Evolutionary conservation across 2,888 invertebrate species (phyloP), one percentile per base, ranked within the genome.

Genomic region (Himalopsyche tibetana): DNA sequence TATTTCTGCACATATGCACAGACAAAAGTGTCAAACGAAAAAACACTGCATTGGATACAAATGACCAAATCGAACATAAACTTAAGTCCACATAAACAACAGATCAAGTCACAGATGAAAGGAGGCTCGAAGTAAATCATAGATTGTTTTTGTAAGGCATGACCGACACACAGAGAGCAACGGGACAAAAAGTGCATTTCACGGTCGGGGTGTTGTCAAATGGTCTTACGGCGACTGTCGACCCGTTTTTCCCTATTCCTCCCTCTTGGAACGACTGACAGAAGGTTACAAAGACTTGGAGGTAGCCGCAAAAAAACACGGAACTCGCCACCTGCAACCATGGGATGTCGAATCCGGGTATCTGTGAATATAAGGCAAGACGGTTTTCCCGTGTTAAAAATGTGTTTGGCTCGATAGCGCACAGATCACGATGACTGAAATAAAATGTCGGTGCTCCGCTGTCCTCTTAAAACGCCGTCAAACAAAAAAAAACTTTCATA

Each of bases 221-320:
- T 74, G 88, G 89, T 91, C 96, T 96, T 96, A 98, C 98, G 92
- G 99, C 99, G 91, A 99, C 97, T 89, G 98, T 97, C 89, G 98
- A 98, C 92, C 98, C 98, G 93, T 98, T 98, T 94, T 98, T 98
- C 91, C 99, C 98, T 92, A 96, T 96, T 91, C 99, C 99, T 92
- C 98, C 98, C 91, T 94, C 93, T 90, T 94, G 94, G 94, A 96
- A 96, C 90, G 95, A 94, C 92, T 94, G 94, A 91, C 94, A 94
- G 94, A 96, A 96, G 92, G 94, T 93, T 91, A 94, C 91, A 92
- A 95, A 93, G 92, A 95, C 94, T 91, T 94, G 94, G 90, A 94
- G 90, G 92, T 94, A 95, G 90, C 94, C 95, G 89, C 93, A 91
- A 91, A 94, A 94, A 92, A 94, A 94, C 90, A 94, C 90, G 89